These are phyloP conservation scores for Sialis lutaria DNA, from an alignment of 2,888 invertebrate species.

Conservation along the genomic window DNA sequence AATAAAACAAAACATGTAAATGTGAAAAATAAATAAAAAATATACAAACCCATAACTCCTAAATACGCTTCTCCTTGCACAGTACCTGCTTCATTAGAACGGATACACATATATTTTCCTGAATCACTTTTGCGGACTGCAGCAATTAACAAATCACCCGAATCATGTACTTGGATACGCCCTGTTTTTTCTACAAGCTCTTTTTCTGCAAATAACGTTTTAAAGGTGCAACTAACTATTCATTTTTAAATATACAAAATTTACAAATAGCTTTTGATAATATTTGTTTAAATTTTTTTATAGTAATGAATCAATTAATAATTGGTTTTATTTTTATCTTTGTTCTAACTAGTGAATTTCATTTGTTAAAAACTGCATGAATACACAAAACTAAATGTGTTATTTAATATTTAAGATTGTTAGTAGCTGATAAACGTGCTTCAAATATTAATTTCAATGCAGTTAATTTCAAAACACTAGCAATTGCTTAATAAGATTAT, in stretches of 20 bases:
- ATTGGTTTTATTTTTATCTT: no score
- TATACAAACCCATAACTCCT: constrained; percentile 56
- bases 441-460: not conserved
- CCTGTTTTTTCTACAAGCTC: constrained; percentile 47
- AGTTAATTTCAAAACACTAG: not conserved
- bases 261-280: no score
- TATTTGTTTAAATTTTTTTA: no score
- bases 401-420: no score
- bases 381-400: no score
- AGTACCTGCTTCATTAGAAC: constrained; percentile 79
- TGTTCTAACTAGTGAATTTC: no score
- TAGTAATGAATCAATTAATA: no score
- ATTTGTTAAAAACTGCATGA: not conserved
- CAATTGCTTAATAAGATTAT: not conserved
- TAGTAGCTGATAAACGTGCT: not conserved
- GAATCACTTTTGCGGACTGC: constrained; percentile 68
- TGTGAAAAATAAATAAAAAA: not conserved
- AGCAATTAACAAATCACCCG: constrained; percentile 75
- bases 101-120: constrained; percentile 77
- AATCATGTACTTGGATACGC: constrained; percentile 68
- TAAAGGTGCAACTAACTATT: no score
- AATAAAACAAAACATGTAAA: not conserved
- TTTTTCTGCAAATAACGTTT: constrained; percentile 28
- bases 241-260: no score
- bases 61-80: constrained; percentile 69